A percentile compares a stretch with the other conserved stretches of the same genome.
Evolutionary conservation across 2,888 invertebrate genomes (phyloP).

Genomic region (Cheilosia soror): DNA sequence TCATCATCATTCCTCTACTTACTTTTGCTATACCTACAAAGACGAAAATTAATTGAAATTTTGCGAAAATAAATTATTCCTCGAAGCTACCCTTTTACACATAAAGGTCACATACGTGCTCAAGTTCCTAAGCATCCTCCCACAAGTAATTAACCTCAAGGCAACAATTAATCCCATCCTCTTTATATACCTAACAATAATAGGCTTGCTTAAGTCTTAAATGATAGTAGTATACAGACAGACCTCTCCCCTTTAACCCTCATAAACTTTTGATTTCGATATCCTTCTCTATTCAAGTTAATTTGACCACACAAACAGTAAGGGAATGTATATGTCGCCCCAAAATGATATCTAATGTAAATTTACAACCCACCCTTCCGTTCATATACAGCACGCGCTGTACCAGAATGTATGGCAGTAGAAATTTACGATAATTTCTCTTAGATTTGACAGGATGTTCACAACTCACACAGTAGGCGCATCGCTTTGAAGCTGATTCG

Average conservation of each 20-base stretch:
- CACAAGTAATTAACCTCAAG: conserved; percentile 71
- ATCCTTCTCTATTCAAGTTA: conserved; percentile 39
- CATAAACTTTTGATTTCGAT: conserved; percentile 63
- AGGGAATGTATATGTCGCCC: conserved; percentile 35
- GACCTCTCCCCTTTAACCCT: conserved; percentile 28
- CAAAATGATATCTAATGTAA: conserved; percentile 57
- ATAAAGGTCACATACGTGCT: conserved; percentile 50
- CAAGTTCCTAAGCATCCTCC: conserved; percentile 23
- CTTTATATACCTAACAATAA: conserved; percentile 2
- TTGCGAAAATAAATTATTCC: conserved; percentile 50
- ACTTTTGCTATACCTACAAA: background rate
- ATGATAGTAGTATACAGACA: conserved; percentile 15
- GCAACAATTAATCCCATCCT: conserved; percentile 62
- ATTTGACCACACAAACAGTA: conserved; percentile 61
- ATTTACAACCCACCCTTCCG: conserved; percentile 38
- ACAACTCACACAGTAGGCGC: conserved; percentile 4
- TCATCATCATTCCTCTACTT: background rate
- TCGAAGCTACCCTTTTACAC: conserved; percentile 11
- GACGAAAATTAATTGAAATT: conserved; percentile 62
- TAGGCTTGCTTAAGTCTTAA: conserved; percentile 21
- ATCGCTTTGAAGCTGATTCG: conserved; percentile 14
- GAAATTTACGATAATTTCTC: conserved; percentile 68
- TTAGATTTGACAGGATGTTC: conserved; percentile 63
- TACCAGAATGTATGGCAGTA: conserved; percentile 9
- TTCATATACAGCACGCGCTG: conserved; percentile 2